Conservation (phyloP, 1,140 invertebrate genomes). For the Calephelis nemesis region DNA sequence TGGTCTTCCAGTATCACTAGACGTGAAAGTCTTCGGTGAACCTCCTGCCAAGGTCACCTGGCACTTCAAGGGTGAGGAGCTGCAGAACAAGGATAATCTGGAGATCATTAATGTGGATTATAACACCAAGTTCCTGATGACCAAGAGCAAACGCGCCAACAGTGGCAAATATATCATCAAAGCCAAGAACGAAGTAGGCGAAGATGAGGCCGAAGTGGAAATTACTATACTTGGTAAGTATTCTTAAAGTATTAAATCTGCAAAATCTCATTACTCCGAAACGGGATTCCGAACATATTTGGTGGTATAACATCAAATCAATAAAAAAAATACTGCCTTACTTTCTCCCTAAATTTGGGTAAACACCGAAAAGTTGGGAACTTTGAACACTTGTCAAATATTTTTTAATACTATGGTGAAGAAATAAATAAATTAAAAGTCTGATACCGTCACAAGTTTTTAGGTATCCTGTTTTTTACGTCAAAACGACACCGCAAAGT, state of each 20-base stretch:
- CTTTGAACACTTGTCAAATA: no score
- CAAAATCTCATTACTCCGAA: no score
- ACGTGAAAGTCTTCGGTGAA: conserved; percentile 96
- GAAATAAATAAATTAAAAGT: no score
- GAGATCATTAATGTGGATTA: conserved; percentile 93
- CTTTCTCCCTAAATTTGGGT: no score
- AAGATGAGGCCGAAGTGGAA: conserved; percentile 95
- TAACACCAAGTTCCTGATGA: conserved; percentile 93
- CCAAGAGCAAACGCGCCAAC: conserved; percentile 89
- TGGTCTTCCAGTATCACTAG: conserved; percentile 93
- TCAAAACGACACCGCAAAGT: no score
- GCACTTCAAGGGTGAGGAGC: conserved; percentile 88
- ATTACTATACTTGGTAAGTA: conserved; percentile 88
- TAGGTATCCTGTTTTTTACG: no score
- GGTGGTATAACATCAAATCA: no score
- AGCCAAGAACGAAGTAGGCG: conserved; percentile 95
- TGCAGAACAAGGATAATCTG: conserved; percentile 84
- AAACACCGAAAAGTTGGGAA: no score
- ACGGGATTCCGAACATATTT: no score
- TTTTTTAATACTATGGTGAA: no score
- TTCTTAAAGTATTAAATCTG: not conserved
- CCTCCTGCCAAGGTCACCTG: conserved; percentile 95
- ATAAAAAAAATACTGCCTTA: no score
- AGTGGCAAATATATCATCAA: conserved; percentile 95
- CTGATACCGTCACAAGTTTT: no score